Conservation (phyloP, 2,888 invertebrate genomes). For the Mesorhabditis spiculigera region DNA sequence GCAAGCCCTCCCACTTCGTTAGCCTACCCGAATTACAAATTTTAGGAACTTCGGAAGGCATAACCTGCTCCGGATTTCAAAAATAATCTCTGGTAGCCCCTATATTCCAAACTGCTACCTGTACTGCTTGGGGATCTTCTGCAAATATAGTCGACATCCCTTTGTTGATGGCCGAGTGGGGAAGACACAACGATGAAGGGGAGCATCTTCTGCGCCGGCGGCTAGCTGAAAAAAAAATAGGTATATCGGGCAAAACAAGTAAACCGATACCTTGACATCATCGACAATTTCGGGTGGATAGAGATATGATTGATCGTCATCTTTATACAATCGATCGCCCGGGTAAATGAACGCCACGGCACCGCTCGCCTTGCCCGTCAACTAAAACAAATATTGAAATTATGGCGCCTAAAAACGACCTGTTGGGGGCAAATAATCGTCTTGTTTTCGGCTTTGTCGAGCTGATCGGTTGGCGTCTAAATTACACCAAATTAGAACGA, state of each 20-base stretch:
- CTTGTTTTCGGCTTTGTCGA: not conserved
- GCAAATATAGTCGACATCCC: not conserved
- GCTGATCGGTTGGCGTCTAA: too few species aligned
- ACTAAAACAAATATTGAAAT: not conserved
- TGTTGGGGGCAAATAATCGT: not conserved
- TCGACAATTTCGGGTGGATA: not conserved
- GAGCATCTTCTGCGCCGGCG: not conserved
- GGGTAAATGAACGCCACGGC: not conserved
- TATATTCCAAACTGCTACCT: too few species aligned
- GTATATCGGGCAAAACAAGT: not conserved
- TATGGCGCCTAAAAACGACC: not conserved
- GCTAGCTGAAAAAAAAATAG: conserved; percentile 1
- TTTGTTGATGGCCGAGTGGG: not conserved
- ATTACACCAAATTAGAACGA: too few species aligned
- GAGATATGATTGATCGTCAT: not conserved
- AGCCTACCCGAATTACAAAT: too few species aligned
- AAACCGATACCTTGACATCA: not conserved
- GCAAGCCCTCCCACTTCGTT: too few species aligned
- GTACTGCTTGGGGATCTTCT: not conserved
- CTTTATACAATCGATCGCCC: not conserved
- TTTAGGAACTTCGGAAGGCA: too few species aligned
- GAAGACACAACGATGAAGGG: not conserved
- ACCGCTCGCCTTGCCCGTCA: not conserved
- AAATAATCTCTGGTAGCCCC: too few species aligned
- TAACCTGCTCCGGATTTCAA: too few species aligned